A percentile compares a stretch with the other conserved stretches of the same genome.
Conservation (phyloP, 2,113 vertebrate genomes). For the Apteryx mantelli region DNA sequence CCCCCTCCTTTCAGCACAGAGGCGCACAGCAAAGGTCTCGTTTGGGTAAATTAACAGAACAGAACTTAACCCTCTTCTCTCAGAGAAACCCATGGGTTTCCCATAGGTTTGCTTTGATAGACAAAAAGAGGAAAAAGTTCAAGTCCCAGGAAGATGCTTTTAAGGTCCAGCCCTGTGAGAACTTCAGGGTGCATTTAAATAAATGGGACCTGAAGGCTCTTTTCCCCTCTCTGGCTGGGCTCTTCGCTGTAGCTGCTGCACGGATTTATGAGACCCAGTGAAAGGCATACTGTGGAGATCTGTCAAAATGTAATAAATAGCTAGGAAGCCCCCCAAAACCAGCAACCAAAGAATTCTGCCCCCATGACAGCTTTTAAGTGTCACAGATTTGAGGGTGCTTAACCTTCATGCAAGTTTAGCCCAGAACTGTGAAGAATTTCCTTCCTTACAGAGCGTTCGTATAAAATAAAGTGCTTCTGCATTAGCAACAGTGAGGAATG, state of each 20-base stretch:
- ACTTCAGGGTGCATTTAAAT: neutral
- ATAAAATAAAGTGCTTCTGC: neutral
- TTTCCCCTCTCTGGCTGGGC: neutral
- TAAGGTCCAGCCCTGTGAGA: neutral
- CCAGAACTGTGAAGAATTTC: neutral
- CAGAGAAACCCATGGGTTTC: neutral
- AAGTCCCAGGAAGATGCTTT: rapidly evolving
- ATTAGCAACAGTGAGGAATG: slow-evolving; percentile 12
- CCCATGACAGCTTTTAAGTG: neutral
- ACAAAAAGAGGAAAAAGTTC: neutral
- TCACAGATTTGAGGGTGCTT: neutral
- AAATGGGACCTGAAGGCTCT: neutral
- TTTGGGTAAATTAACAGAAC: neutral
- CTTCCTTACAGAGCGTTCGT: neutral
- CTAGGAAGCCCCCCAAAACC: neutral
- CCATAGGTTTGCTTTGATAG: neutral
- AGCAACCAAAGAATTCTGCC: rapidly evolving
- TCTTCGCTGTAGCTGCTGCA: neutral
- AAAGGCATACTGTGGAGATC: neutral
- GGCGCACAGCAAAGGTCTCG: neutral
- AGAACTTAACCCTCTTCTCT: neutral
- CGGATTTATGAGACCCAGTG: neutral
- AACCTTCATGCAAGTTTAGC: neutral
- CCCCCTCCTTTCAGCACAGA: neutral
- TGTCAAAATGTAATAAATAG: neutral